Base-by-base conservation (phyloP, 2,888 invertebrate species). In the Euzetes globulus region DNA sequence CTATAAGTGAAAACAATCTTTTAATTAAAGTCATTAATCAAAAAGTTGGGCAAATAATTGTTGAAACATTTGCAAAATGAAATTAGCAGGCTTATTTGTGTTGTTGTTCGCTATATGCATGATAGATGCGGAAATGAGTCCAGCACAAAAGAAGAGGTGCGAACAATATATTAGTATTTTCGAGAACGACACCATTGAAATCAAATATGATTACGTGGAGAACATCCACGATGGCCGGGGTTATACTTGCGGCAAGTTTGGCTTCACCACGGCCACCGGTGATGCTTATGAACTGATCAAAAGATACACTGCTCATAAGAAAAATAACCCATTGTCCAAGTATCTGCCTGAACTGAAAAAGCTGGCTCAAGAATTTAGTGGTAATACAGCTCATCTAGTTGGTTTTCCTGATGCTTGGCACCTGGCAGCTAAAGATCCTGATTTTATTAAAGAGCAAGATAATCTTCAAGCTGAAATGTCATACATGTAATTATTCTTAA, bases 201-300 rank as follows among this genome's bases (percentile, higher is more conserved):
- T 73, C 15, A 63, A 65, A 33, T 73, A 73, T 29, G 65, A 9
- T n/a, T 73, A 73, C 52, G 41, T 37, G n/a, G 73, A 73, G 33
- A 68, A 73, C 47, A 73, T 73, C 5, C 65, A 68, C 41, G 73
- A 73, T 29, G 73, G 73, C 17, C 63, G 73, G 11, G 73, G 73
- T 9, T 73, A 29, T 68, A 73, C 73, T 3, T 37, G 63, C 2
- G 73, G 73, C 5, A 63, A 63, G 11, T 29, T 63, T 25, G 73
- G 73, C 13, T 73, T 73, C 41, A 70, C 65, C 5, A 73, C 73
- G 1, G 73, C 63, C n/a, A 70, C 65, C 22, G 68, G 65, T 27
- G 73, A 73, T 50, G 73, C 65, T 7, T 63, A 29, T 13, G 65
- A 73, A 29, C 41, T 73, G 1, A 29, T 73, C 29, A 65, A 41